Base-by-base conservation (phyloP, 2,888 invertebrate genomes). In the Acanthococcus lagerstroemiae region DNA sequence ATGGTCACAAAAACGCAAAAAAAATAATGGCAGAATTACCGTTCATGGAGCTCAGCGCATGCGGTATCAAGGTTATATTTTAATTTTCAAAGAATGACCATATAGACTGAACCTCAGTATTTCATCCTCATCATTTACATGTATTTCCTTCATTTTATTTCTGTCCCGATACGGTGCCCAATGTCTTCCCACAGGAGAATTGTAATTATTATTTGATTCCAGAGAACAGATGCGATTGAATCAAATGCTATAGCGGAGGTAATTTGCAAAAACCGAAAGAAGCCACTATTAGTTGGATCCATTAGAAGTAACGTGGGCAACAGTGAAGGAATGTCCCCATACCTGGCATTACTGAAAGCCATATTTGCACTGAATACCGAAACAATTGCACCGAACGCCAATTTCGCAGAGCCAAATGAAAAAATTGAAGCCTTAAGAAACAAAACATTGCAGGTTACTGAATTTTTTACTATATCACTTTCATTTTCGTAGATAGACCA, bases 281-380 rank as follows among this genome's bases (percentile, higher is more conserved):
- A 55, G 4, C 80, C 82, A 3, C 75, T 83, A 17, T 74, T 80
- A 24, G 78, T 83, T 67, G 83, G 83, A 9, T 81, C 81, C 0
- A 79, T 81, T 45, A 83, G 83, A 71, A 80, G 81, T 45, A 83
- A 83, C 73, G 79, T 82, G 77, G 83, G 83, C 2, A 83, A 84
- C 71, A 76, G 81, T 5, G 83, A 83, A 72, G 80, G 80, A n/a
- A 70, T 73, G 44, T 72, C 75, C 4, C 72, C 78, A 37, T 72
- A 81, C 21, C 77, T 79, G 45, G 76, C 79, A 3, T 69, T 81
- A 37, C 77, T 77, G 12, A 81, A 82, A 73, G 78, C 71, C 0
- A 46, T 73, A 22, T 67, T 73, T 26, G 70, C 72, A 7, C 61
- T 72, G 65, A 71, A 74, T 45, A 67, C 68, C 3, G 73, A 72